phyloP scores from a whole-genome alignment of 2,797 vertebrate genomes.

The Centropyge bicolor region DNA sequence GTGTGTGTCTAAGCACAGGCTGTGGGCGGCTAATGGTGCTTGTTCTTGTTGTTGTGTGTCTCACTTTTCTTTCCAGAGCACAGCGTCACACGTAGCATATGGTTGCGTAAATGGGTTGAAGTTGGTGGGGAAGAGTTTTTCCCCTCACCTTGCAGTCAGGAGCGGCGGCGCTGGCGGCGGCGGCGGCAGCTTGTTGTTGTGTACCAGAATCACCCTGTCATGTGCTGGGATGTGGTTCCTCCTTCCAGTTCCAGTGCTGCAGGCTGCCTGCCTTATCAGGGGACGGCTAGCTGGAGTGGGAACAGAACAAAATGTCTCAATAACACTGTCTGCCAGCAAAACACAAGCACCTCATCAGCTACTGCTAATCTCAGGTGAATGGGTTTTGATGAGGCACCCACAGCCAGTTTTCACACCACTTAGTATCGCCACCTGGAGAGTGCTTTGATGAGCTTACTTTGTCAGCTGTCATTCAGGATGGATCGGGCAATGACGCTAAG shows the following conservation, averaged over 20 bases:
- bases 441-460: constrained; percentile 63
- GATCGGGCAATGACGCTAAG: constrained; percentile 16
- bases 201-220: constrained; percentile 65
- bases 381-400: constrained; percentile 74
- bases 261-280: constrained; percentile 64
- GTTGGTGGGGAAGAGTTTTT: constrained; percentile 55
- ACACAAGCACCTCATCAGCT: constrained; percentile 74
- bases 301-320: constrained; percentile 81
- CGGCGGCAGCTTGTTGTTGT: constrained; percentile 66
- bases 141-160: constrained; percentile 27
- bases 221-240: constrained; percentile 64
- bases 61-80: constrained; percentile 69
- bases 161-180: constrained; percentile 29
- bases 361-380: constrained; percentile 75
- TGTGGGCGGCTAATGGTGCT: constrained; percentile 81
- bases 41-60: constrained; percentile 75
- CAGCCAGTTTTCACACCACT: constrained; percentile 72
- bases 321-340: constrained; percentile 74
- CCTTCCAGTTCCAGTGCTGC: constrained; percentile 62
- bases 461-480: constrained; percentile 73
- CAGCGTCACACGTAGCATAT: constrained; percentile 57
- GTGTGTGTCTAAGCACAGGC: constrained; percentile 69
- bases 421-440: constrained; percentile 71
- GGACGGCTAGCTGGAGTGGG: constrained; percentile 63
- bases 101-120: constrained; percentile 69